Conservation (phyloP, 2,797 vertebrate species). For the Schizopygopsis pylzovi region DNA sequence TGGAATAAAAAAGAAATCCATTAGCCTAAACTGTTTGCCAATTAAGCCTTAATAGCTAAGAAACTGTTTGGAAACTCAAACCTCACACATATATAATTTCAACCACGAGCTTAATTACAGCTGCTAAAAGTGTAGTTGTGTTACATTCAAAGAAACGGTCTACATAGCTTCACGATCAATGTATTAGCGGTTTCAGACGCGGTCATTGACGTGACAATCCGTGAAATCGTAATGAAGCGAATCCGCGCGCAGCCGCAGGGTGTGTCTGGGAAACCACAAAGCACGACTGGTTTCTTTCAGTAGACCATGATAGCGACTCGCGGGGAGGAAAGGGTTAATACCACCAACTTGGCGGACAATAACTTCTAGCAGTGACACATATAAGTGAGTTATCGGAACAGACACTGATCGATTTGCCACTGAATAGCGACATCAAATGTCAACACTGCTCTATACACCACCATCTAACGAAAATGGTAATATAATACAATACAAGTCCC, state of each 20-base stretch:
- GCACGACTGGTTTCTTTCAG: slow-evolving; percentile 26
- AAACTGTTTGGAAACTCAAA: slow-evolving; percentile 12
- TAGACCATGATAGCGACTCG: background rate
- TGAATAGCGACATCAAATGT: background rate
- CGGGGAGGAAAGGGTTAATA: slow-evolving; percentile 3
- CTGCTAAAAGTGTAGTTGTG: slow-evolving; percentile 2
- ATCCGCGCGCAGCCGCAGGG: slow-evolving; percentile 50
- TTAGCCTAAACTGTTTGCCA: slow-evolving; percentile 28
- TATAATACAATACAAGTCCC: background rate
- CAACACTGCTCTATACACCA: background rate
- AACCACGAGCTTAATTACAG: slow-evolving; percentile 15
- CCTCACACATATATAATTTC: slow-evolving; percentile 3
- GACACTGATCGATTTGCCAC: background rate
- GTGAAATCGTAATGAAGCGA: slow-evolving; percentile 75
- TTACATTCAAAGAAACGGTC: slow-evolving; percentile 9
- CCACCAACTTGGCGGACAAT: slow-evolving; percentile 1
- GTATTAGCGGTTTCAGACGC: slow-evolving; percentile 1
- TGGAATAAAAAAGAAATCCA: background rate
- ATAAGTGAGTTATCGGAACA: slow-evolving; percentile 15
- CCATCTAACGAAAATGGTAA: background rate
- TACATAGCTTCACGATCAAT: slow-evolving; percentile 23
- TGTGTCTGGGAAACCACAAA: slow-evolving; percentile 58
- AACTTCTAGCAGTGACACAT: background rate
- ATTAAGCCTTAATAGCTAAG: slow-evolving; percentile 25
- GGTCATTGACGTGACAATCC: slow-evolving; percentile 64